phyloP scores from a whole-genome alignment of 2,888 invertebrate genomes.

The Drosophila acutilabella region DNA sequence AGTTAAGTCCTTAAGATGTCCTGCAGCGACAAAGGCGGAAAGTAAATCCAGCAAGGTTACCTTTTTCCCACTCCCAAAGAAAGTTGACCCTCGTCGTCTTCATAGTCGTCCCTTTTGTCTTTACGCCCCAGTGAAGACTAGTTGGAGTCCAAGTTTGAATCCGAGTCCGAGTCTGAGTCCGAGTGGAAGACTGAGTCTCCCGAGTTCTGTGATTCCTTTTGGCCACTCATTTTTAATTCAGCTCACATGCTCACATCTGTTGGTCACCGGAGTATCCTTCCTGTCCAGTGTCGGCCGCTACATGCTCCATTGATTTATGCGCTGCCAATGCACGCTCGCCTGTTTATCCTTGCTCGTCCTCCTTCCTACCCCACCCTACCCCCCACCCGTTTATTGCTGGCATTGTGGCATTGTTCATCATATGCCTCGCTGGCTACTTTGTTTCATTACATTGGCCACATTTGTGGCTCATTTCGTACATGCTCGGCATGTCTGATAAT shows the following conservation, averaged over 20 bases:
- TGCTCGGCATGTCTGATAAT: conserved; percentile 77
- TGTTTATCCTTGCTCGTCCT: conserved; percentile 43
- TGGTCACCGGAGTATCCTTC: conserved; percentile 59
- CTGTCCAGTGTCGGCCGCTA: conserved; percentile 56
- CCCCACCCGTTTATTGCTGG: background rate
- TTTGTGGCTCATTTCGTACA: conserved; percentile 74
- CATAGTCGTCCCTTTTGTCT: conserved; percentile 59
- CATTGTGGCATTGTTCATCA: conserved; percentile 62
- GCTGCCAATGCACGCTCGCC: conserved; percentile 41
- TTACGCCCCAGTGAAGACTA: conserved; percentile 71
- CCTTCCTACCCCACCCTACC: background rate
- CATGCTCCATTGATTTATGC: conserved; percentile 76
- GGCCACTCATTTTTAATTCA: conserved; percentile 76
- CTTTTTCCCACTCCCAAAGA: conserved; percentile 49
- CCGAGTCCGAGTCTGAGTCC: background rate
- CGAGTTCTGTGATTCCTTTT: conserved; percentile 47
- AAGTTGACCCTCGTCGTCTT: conserved; percentile 45
- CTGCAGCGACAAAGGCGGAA: conserved; percentile 67
- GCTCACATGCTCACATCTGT: conserved; percentile 77
- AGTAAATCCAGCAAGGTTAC: conserved; percentile 75
- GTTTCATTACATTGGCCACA: conserved; percentile 75
- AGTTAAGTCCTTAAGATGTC: conserved; percentile 76
- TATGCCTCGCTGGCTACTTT: conserved; percentile 71
- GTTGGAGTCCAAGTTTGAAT: conserved; percentile 18
- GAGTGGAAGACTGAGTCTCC: conserved; percentile 11